Evolutionary conservation across 2,113 vertebrate genomes (phyloP).

Genomic region (Hippocampus abdominalis): DNA sequence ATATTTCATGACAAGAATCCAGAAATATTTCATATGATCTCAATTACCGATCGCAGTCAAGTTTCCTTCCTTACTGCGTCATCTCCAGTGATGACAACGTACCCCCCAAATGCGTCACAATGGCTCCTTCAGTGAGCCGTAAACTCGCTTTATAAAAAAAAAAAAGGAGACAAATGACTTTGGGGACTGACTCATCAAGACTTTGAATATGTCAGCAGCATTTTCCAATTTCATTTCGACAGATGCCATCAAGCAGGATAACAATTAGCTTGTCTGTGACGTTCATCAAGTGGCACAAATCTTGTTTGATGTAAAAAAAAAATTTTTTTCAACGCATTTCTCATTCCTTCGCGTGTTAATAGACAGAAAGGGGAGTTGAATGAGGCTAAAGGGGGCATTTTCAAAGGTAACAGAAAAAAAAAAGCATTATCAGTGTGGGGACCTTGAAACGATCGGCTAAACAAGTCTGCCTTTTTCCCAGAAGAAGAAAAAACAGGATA

Average conservation of each 20-base stretch:
- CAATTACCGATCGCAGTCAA: not conserved
- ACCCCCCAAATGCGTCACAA: not conserved
- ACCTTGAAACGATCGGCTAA: no score
- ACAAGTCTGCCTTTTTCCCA: no score
- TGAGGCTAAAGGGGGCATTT: not conserved
- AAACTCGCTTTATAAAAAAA: not conserved
- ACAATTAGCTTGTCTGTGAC: not conserved
- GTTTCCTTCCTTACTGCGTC: not conserved
- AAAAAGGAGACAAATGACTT: not conserved
- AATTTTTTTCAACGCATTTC: not conserved
- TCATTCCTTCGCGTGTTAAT: not conserved
- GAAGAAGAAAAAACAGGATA: no score
- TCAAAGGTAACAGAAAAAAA: not conserved
- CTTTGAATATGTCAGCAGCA: not conserved
- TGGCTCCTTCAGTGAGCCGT: not conserved
- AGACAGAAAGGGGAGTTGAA: not conserved
- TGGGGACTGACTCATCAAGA: not conserved
- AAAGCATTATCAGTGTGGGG: no score
- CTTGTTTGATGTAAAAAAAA: not conserved
- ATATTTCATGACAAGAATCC: not conserved
- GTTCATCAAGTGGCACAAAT: conserved; percentile 1
- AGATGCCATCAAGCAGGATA: not conserved
- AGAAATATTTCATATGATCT: not conserved
- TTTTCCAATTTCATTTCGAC: not conserved
- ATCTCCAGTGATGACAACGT: not conserved